A percentile compares a stretch with the other conserved stretches of the same genome.
Evolutionary conservation across 1,140 invertebrate species (phyloP).

Genomic region (Hylyphantes graminicola): DNA sequence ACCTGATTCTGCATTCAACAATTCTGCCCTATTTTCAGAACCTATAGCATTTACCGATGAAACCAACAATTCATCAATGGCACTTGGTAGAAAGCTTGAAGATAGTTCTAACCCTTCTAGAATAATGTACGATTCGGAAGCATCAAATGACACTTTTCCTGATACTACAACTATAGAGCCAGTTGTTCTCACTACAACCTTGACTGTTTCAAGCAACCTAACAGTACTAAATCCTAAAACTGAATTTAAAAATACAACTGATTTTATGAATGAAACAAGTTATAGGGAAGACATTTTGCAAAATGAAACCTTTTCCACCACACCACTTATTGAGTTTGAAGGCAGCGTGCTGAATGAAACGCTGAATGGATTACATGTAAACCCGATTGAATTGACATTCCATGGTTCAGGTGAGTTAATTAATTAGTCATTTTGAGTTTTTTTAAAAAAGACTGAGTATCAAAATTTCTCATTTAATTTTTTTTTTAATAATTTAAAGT

Average conservation of each 20-base stretch:
- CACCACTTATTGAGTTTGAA: not conserved
- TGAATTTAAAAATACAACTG: too few species aligned
- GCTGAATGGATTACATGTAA: not conserved
- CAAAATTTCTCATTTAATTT: not conserved
- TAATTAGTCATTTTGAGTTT: not conserved
- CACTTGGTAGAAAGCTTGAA: conserved; percentile 4
- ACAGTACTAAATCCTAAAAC: too few species aligned
- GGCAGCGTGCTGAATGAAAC: not conserved
- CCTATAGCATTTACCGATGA: not conserved
- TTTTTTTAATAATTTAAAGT: not conserved
- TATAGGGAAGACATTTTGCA: not conserved
- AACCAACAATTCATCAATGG: not conserved
- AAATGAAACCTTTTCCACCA: not conserved
- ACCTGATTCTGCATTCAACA: too few species aligned
- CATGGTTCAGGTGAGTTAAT: not conserved
- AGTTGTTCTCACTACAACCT: too few species aligned
- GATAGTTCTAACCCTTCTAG: not conserved
- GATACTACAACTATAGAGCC: not conserved
- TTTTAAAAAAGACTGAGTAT: not conserved
- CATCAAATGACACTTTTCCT: not conserved
- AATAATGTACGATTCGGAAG: conserved; percentile 7
- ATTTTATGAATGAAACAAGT: not conserved
- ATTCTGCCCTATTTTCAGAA: too few species aligned
- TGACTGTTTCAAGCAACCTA: not conserved
- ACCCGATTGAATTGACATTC: not conserved